These are phyloP conservation scores for Muntiacus reevesi DNA, from an alignment of 2,113 vertebrate species.

Conservation along the genomic window DNA sequence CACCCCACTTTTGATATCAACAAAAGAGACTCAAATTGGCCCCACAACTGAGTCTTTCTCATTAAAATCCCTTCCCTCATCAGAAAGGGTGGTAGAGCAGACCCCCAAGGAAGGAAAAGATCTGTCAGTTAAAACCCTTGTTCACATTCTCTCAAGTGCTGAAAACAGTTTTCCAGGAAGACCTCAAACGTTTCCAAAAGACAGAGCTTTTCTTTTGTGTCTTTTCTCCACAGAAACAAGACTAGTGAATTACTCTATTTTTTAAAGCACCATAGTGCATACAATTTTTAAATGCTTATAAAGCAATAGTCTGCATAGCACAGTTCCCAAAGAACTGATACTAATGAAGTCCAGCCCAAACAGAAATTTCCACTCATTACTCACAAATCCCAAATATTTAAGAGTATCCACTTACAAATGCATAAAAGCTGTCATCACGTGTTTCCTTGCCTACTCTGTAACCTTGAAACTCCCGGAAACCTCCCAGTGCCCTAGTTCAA, in stretches of 20 bases:
- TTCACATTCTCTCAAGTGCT: neutral
- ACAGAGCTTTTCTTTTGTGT: neutral
- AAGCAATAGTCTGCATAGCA: neutral
- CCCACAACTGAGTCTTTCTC: neutral
- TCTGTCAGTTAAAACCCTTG: neutral
- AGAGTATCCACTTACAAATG: neutral
- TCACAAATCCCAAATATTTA: neutral
- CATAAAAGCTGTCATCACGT: neutral
- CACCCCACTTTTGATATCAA: conserved; percentile 46
- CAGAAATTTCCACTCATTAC: neutral
- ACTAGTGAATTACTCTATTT: neutral
- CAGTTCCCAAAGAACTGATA: neutral
- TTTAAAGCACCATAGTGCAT: neutral
- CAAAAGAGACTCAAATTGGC: conserved; percentile 36
- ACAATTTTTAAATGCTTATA: neutral
- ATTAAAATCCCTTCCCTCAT: conserved; percentile 5
- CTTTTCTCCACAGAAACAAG: neutral
- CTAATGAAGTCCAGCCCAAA: neutral
- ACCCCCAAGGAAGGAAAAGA: neutral
- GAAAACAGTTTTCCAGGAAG: neutral
- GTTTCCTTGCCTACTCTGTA: neutral
- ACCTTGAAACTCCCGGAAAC: neutral
- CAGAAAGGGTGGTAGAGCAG: conserved; percentile 7
- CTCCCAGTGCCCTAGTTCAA: neutral
- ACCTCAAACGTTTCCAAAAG: conserved; percentile 9